These are phyloP conservation scores for Python bivittatus DNA, from an alignment of 2,113 vertebrate genomes.

Conservation along the genomic window DNA sequence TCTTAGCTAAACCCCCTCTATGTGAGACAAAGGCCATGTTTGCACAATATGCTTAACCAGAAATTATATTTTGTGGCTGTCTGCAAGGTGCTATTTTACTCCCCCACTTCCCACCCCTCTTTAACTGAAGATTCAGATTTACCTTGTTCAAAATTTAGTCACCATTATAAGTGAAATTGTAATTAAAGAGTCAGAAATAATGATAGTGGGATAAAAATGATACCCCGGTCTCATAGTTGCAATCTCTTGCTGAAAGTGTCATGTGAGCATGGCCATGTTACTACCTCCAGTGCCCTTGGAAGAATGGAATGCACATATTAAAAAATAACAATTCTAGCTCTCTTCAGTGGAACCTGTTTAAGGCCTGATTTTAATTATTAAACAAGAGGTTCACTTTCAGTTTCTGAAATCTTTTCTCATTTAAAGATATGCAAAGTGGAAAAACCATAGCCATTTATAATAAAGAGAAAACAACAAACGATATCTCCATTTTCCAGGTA, in stretches of 20 bases:
- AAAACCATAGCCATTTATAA: constrained; percentile 3
- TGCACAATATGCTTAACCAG: not conserved
- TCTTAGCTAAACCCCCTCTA: not conserved
- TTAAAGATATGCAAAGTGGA: not conserved
- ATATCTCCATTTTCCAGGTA: not conserved
- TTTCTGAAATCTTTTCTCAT: not conserved
- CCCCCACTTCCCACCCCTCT: not conserved
- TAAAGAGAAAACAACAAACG: not conserved
- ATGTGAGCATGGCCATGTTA: not conserved
- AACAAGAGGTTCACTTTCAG: not conserved
- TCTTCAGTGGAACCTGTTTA: not conserved
- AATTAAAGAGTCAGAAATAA: not conserved
- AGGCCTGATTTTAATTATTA: not conserved
- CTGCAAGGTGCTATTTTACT: not conserved
- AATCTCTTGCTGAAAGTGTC: not conserved
- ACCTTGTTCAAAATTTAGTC: not conserved
- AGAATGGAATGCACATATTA: not conserved
- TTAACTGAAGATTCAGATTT: not conserved
- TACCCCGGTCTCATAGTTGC: not conserved
- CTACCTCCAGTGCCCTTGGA: not conserved
- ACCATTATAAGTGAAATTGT: not conserved
- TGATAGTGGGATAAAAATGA: not conserved
- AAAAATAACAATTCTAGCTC: not conserved
- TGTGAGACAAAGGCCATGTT: not conserved
- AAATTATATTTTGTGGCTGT: not conserved